Evolutionary conservation across 2,888 invertebrate species (phyloP).

Genomic region (Bembecia ichneumoniformis): DNA sequence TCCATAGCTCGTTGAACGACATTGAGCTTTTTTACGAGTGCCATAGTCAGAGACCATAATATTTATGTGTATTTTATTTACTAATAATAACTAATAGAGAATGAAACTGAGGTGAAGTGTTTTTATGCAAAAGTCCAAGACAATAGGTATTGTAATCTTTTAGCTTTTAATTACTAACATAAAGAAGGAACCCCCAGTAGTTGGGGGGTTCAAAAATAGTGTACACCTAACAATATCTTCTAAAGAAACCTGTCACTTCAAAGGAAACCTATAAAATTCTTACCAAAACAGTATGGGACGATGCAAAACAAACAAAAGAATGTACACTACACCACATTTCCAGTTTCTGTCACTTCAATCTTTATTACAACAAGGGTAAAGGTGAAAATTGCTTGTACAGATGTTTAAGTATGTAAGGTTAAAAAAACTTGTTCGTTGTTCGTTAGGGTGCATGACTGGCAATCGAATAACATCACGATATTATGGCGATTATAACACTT

Average conservation of each 20-base stretch:
- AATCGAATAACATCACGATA: constrained; percentile 40
- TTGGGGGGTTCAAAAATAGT: constrained; percentile 4
- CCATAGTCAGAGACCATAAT: no score
- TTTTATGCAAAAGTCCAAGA: not conserved
- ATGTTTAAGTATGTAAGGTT: not conserved
- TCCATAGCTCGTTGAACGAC: no score
- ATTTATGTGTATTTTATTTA: no score
- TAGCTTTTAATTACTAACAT: not conserved
- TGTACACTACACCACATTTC: constrained; percentile 9
- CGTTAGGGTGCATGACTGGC: constrained; percentile 70
- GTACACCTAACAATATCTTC: constrained; percentile 11
- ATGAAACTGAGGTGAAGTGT: no score
- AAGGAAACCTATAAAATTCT: constrained; percentile 44
- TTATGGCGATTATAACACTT: no score
- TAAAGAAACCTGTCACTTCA: constrained; percentile 32
- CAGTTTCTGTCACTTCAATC: not conserved
- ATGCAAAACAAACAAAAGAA: constrained; percentile 51
- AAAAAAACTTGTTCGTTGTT: constrained; percentile 21
- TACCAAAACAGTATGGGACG: constrained; percentile 39
- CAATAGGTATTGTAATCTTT: not conserved
- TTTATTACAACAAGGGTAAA: not conserved
- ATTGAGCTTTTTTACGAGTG: no score
- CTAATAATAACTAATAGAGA: no score
- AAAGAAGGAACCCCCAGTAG: not conserved
- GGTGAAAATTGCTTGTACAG: not conserved